phyloP scores from a whole-genome alignment of 2,797 vertebrate genomes.

The Lemur catta region DNA sequence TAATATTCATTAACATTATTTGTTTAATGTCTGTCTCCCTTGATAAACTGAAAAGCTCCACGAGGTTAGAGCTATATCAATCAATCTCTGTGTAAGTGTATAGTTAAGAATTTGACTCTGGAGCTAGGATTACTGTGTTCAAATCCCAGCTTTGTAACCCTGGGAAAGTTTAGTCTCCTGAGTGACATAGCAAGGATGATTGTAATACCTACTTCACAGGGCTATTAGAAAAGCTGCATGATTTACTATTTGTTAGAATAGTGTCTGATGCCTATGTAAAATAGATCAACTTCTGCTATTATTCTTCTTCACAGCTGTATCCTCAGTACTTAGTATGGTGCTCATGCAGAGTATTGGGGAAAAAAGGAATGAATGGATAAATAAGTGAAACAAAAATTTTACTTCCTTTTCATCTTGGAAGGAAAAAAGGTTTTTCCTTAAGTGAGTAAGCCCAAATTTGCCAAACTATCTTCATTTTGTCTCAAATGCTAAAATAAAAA shows the following conservation, averaged over 20 bases:
- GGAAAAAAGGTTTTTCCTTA: background rate
- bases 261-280: background rate
- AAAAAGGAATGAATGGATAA: background rate
- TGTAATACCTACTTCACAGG: background rate
- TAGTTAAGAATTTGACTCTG: background rate
- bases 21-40: background rate
- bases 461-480: background rate
- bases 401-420: background rate
- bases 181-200: background rate
- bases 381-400: background rate
- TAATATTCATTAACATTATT: background rate
- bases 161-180: background rate
- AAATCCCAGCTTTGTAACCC: background rate
- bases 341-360: background rate
- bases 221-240: background rate
- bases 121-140: background rate
- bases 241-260: background rate
- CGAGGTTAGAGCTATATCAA: background rate
- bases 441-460: background rate
- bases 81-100: background rate
- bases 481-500: conserved; percentile 8
- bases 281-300: background rate
- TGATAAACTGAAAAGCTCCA: background rate
- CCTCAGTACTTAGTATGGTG: background rate
- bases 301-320: background rate